Conservation (phyloP, 1,140 invertebrate species). For the Lucilia cuprina region DNA sequence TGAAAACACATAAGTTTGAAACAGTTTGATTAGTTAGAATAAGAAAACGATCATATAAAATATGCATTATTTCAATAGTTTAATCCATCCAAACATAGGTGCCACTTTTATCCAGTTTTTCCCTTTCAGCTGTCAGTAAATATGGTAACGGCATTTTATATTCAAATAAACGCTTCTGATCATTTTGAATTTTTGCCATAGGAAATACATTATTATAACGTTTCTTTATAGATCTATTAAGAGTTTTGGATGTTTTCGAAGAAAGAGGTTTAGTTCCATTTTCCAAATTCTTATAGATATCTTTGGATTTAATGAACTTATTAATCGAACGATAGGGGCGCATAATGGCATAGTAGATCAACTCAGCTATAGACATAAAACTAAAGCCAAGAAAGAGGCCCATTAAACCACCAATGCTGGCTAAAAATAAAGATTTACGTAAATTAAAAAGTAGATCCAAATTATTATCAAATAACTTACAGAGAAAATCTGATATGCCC, state of each 20-base stretch:
- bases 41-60: too few relatives aligned
- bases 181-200: background rate
- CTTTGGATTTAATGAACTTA: background rate
- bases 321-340: slow-evolving; percentile 64
- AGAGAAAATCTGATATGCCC: slow-evolving; percentile 78
- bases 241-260: background rate
- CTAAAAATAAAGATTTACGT: slow-evolving; percentile 62
- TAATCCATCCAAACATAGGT: background rate
- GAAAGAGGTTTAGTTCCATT: background rate
- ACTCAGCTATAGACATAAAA: slow-evolving; percentile 77
- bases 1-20: too few relatives aligned
- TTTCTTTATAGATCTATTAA: background rate
- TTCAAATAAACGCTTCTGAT: background rate
- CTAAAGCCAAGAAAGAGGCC: slow-evolving; percentile 83
- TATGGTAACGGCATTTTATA: background rate
- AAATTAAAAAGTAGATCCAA: background rate
- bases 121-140: background rate
- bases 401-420: slow-evolving; percentile 79
- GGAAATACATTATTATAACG: background rate
- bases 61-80: background rate
- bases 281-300: background rate
- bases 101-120: background rate
- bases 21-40: too few relatives aligned
- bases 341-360: slow-evolving; percentile 73
- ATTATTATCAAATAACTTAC: slow-evolving; percentile 64